Evolutionary conservation across 2,888 invertebrate species (phyloP), one percentile per base, ranked within the genome.

Genomic region (Cryptocephalus moraei): DNA sequence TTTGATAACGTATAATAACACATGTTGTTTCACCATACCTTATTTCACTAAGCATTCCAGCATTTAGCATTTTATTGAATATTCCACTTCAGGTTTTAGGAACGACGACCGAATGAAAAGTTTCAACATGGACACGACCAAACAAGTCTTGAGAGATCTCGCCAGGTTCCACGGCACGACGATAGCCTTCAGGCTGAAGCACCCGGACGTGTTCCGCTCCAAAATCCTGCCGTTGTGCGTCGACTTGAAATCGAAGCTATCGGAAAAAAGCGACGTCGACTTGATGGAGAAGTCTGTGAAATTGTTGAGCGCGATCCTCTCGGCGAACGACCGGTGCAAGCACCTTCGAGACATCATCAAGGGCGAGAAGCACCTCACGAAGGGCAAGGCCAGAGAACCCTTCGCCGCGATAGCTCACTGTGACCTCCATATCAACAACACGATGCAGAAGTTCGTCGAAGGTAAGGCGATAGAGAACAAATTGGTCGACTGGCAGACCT

Each of bases 391-490:
- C 22, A 40, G 44, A 39, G 74, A 74, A 40, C 72, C 73, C 0
- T 80, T 74, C 65, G 71, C 71, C 1, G 73, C 77, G 0, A 66
- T 79, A 10, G 66, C 70, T 2, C 80, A 80, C 51, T 65, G 67
- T 6, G 79, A 80, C 60, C 66, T 75, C 43, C 79, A 79, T 79
- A 72, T 75, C 9, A 79, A 79, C 56, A 80, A 80, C 52, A 66
- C 76, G 6, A 70, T 80, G 70, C 62, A 78, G 14, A 40, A 40
- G 14, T 69, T 70, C 32, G 45, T 47, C 39, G 46, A 56, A 31
- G 53, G 50, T 10, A 53, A 49, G 46, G 47, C 54, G 4, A 31
- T 44, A 1, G 39, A 48, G 13, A 54, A 56, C 11, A 65, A 59
- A 48, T 44, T 65, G 1, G 50, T 63, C 8, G 64, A 62, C 42